Percentiles rank a stretch among this genome's conserved stretches.
Conservation (phyloP, 1,140 invertebrate genomes). For the Dolichoris vasculosae region DNA sequence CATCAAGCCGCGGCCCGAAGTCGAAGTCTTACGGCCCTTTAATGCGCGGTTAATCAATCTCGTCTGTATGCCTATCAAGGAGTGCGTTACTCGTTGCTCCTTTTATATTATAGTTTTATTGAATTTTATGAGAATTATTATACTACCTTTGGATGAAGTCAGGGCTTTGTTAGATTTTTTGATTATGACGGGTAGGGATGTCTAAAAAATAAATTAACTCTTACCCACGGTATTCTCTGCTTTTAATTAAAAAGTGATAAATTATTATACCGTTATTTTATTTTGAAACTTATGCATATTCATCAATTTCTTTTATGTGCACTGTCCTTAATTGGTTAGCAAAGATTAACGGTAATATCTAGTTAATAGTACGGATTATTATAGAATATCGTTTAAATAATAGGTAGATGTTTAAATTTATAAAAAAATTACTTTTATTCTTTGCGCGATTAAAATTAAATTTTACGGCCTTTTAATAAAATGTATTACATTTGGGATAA, state of each 20-base stretch:
- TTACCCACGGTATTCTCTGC: not conserved
- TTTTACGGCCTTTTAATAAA: no score
- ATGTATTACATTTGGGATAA: no score
- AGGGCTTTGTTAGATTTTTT: not conserved
- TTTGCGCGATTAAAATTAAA: no score
- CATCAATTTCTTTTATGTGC: no score
- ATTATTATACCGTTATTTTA: no score
- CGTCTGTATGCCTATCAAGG: slow-evolving; percentile 41
- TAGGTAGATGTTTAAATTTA: no score
- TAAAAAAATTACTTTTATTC: no score
- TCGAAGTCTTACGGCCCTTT: slow-evolving; percentile 36
- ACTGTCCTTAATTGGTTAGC: no score
- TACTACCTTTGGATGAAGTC: not conserved
- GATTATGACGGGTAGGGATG: not conserved
- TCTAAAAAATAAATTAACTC: not conserved
- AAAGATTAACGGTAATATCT: no score
- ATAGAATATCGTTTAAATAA: no score
- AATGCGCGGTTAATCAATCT: slow-evolving; percentile 53
- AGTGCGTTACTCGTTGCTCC: not conserved
- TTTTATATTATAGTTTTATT: slow-evolving; percentile 44
- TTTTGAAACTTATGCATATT: no score
- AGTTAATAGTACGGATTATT: no score
- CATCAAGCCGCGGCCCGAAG: not conserved
- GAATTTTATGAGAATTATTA: slow-evolving; percentile 40
- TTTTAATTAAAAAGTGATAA: not conserved